Evolutionary conservation across 1,140 invertebrate genomes (phyloP).

Genomic region (Nylanderia fulva): DNA sequence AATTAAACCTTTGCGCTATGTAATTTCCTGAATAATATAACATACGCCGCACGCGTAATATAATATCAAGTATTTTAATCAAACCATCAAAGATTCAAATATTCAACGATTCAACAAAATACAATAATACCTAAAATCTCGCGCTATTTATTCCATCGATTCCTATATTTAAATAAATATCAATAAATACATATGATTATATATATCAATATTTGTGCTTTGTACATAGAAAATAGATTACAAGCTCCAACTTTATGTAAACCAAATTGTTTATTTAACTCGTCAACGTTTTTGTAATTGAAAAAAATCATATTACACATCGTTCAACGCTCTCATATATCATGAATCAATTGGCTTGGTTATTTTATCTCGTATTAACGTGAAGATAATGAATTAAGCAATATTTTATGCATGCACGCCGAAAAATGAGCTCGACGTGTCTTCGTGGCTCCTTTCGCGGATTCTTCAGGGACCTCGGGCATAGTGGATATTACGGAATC

Average conservation of each 20-base stretch:
- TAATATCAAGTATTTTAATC: constrained; percentile 55
- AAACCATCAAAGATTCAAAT: constrained; percentile 28
- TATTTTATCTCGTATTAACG: neutral
- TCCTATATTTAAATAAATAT: neutral
- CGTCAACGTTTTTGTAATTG: neutral
- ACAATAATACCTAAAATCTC: neutral
- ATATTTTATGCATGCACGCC: neutral
- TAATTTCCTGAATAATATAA: constrained; percentile 72
- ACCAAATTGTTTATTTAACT: neutral
- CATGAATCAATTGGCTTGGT: neutral
- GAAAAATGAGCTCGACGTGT: neutral
- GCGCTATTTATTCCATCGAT: neutral
- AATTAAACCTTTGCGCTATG: constrained; percentile 66
- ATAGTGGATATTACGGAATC: constrained; percentile 39
- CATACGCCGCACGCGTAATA: neutral
- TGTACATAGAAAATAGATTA: neutral
- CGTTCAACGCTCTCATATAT: neutral
- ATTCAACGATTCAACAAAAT: neutral
- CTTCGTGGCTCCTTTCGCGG: constrained; percentile 3
- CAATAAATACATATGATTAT: neutral
- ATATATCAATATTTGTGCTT: no score
- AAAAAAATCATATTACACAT: neutral
- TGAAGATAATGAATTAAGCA: neutral
- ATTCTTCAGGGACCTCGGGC: neutral
- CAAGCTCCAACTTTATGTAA: neutral